phyloP scores from a whole-genome alignment of 2,113 vertebrate species.

The Petromus typicus region DNA sequence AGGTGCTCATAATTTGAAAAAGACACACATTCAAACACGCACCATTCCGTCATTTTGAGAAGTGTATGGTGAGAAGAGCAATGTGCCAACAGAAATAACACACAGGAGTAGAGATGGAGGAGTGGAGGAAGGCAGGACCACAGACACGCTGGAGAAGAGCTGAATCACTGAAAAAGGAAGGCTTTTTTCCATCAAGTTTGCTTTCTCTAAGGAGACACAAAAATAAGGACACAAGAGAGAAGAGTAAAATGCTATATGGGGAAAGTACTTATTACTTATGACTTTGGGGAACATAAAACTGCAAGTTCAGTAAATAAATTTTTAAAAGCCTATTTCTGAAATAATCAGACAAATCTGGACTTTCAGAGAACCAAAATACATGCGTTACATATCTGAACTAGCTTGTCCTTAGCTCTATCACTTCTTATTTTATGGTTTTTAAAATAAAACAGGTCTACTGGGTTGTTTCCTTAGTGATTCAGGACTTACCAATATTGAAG shows the following conservation, averaged over 20 bases:
- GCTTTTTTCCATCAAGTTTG: neutral
- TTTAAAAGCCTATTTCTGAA: neutral
- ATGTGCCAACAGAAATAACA: neutral
- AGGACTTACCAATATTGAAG: neutral
- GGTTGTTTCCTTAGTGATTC: neutral
- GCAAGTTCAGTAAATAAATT: conserved; percentile 43
- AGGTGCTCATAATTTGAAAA: neutral
- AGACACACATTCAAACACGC: neutral
- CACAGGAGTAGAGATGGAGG: neutral
- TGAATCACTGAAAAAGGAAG: neutral
- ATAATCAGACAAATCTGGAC: neutral
- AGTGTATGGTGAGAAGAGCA: neutral
- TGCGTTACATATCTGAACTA: neutral
- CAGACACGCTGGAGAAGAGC: neutral
- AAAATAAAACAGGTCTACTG: conserved; percentile 40
- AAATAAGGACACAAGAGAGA: conserved; percentile 6
- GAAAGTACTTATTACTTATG: conserved; percentile 20
- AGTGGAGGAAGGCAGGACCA: neutral
- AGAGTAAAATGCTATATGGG: neutral
- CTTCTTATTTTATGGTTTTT: neutral
- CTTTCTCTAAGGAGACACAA: conserved; percentile 46
- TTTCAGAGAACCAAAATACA: conserved; percentile 26
- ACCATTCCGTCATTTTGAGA: neutral
- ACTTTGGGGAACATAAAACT: conserved; percentile 44
- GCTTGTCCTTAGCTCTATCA: neutral